phyloP scores from a whole-genome alignment of 2,888 invertebrate species.

The Heliconius sara region DNA sequence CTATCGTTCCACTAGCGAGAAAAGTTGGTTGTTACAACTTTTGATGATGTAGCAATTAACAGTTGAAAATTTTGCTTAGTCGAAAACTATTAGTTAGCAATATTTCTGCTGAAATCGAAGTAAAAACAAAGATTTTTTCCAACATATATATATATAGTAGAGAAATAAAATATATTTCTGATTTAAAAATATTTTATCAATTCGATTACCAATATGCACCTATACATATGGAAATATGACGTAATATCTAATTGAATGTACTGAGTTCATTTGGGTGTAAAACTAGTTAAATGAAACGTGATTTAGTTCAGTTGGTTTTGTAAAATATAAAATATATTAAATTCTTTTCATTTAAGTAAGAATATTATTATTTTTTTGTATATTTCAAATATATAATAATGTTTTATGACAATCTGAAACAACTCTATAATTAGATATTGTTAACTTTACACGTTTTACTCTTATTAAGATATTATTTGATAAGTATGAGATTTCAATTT shows the following conservation, averaged over 20 bases:
- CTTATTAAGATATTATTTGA: background rate
- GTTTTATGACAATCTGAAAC: background rate
- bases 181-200: background rate
- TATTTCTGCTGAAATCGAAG: conserved; percentile 5
- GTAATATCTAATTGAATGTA: background rate
- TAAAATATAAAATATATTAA: background rate
- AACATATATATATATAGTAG: background rate
- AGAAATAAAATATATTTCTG: background rate
- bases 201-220: background rate
- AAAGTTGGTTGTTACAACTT: conserved; percentile 24
- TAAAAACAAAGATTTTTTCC: background rate
- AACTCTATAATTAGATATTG: background rate
- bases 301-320: background rate
- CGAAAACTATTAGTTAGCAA: conserved; percentile 12
- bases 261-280: background rate
- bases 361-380: background rate
- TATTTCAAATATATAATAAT: no score
- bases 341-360: background rate
- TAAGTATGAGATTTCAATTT: background rate
- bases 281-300: conserved; percentile 10
- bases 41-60: conserved; percentile 14
- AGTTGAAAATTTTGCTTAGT: conserved; percentile 17
- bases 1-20: background rate
- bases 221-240: background rate
- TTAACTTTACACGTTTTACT: background rate